Percentiles rank a stretch among this genome's conserved stretches.
phyloP scores from a whole-genome alignment of 2,797 vertebrate genomes.

The Apogon talboti region DNA sequence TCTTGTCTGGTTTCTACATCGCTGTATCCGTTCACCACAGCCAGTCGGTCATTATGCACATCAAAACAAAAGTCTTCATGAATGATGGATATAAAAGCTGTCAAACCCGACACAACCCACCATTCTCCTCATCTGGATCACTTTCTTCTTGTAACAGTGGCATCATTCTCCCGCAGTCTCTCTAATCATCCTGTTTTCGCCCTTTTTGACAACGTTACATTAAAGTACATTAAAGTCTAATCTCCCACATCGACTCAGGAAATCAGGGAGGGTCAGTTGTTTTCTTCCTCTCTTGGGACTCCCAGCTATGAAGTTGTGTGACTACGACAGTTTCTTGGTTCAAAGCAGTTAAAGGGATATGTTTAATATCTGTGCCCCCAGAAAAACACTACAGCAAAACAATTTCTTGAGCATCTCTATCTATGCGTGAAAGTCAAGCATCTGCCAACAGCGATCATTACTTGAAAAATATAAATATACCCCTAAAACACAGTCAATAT shows the following conservation, averaged over 20 bases:
- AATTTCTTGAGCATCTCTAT: constrained; percentile 16
- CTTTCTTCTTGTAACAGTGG: constrained; percentile 5
- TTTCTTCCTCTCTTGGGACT: constrained; percentile 18
- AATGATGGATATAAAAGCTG: constrained; percentile 51
- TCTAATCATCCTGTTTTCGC: constrained; percentile 1
- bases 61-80: constrained; percentile 45
- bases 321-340: too few relatives aligned
- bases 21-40: constrained; percentile 35
- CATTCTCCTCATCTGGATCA: constrained; percentile 14
- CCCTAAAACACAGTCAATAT: constrained; percentile 13
- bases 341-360: too few relatives aligned
- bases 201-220: neutral
- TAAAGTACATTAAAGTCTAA: neutral
- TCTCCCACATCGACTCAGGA: neutral
- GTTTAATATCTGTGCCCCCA: neutral
- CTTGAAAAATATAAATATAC: neutral
- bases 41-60: constrained; percentile 51
- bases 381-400: constrained; percentile 28
- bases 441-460: constrained; percentile 27
- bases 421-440: constrained; percentile 5
- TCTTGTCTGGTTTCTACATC: constrained; percentile 21
- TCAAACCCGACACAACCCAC: constrained; percentile 26
- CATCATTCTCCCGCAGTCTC: constrained; percentile 10
- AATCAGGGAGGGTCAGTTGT: constrained; percentile 1
- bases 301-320: too few relatives aligned